These are phyloP conservation scores for Idris sp. DNA, from an alignment of 1,140 invertebrate genomes.

Conservation along the genomic window DNA sequence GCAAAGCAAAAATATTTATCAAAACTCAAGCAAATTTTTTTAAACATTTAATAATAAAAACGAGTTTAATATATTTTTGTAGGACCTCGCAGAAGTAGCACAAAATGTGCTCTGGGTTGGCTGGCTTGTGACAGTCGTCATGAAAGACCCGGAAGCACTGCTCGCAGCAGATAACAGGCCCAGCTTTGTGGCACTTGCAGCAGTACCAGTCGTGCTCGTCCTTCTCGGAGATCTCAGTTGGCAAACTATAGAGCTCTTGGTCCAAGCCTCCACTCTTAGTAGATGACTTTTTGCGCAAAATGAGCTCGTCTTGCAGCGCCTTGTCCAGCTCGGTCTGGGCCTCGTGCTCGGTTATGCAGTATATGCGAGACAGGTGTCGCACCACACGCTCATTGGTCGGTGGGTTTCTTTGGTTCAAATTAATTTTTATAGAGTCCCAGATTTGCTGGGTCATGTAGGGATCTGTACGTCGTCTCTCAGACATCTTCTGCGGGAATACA, in stretches of 20 bases:
- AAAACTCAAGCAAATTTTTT: no score
- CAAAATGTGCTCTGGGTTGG: constrained; percentile 60
- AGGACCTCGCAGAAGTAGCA: constrained; percentile 72
- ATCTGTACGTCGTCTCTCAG: constrained; percentile 70
- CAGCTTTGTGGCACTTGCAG: constrained; percentile 72
- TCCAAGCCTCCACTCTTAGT: constrained; percentile 68
- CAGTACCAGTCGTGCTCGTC: constrained; percentile 74
- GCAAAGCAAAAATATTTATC: constrained; percentile 27
- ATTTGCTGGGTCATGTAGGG: constrained; percentile 70
- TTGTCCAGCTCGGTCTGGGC: constrained; percentile 71
- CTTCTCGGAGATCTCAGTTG: constrained; percentile 54
- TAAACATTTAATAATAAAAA: constrained; percentile 5
- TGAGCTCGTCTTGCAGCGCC: constrained; percentile 70
- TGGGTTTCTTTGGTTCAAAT: constrained; percentile 72
- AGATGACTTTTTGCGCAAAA: constrained; percentile 70
- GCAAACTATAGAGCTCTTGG: constrained; percentile 70
- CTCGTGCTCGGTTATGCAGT: constrained; percentile 68
- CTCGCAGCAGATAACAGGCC: constrained; percentile 69
- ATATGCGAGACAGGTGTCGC: constrained; percentile 71
- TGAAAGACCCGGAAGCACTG: constrained; percentile 74
- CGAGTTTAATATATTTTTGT: constrained; percentile 4
- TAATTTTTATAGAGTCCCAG: constrained; percentile 74
- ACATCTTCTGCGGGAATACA: constrained; percentile 62
- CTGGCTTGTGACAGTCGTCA: constrained; percentile 64
- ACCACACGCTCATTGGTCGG: constrained; percentile 72